Evolutionary conservation across 2,888 invertebrate genomes (phyloP), one percentile per base, ranked within the genome.

Genomic region (Drosophila ochracea): DNA sequence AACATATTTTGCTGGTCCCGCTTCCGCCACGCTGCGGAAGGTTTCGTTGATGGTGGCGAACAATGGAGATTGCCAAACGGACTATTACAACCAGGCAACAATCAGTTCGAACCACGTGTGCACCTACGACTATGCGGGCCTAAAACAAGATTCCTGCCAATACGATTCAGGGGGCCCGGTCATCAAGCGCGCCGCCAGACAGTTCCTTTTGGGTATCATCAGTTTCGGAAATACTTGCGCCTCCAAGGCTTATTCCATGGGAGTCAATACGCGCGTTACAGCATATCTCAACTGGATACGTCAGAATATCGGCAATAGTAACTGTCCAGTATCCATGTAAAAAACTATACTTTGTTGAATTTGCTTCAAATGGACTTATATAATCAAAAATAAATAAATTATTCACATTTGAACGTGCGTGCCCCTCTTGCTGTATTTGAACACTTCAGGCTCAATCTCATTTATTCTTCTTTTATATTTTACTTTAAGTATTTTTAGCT

Each of bases 161-260:
- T 84, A 84, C 57, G 94, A 94, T 80, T 94, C 95, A 0, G 95
- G 95, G 2, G 95, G 95, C 1, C 95, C 95, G 1, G 84, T 94
- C 10, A 73, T 94, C 10, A 65, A 37, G 16, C 94, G 94, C 91
- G 13, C 4, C 39, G 68, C 58, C 73, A 91, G 92, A 39, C 86
- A 94, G 10, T 93, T 93, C 54, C 73, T 94, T 2, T 37, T 94
- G 1, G 96, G 95, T 4, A 73, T 95, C 19, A 94, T 95, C 50
- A 95, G 94, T 54, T 94, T 89, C 75, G 95, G 96, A 49, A 78
- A 84, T 16, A 92, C 79, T 31, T 96, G 96, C 83, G 95, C 93
- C 0, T 71, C 89, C 6, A 37, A 55, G 0, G 5, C 71, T 0
- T 87, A 88, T 62, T 68, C 87, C 6, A 94, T 94, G 4, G 94